These are phyloP conservation scores for Austrofundulus limnaeus DNA, from an alignment of 2,113 vertebrate genomes.

Conservation along the genomic window DNA sequence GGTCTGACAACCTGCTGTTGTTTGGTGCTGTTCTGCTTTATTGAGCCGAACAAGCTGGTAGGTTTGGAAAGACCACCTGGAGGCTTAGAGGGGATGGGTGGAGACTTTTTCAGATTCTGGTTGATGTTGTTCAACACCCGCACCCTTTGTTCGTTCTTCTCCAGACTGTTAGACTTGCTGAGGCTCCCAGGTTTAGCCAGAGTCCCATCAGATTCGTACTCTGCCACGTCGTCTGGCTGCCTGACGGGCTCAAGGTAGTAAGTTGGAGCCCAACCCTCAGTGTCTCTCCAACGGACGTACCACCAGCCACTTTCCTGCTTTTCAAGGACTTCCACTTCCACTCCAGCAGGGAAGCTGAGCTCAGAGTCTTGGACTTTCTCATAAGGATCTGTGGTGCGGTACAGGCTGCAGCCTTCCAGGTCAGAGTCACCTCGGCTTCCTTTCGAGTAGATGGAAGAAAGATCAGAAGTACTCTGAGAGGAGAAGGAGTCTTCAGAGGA, in stretches of 20 bases:
- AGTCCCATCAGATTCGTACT: slow-evolving; percentile 79
- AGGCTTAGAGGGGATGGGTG: slow-evolving; percentile 95
- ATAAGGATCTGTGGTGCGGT: slow-evolving; percentile 89
- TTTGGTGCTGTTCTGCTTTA: slow-evolving; percentile 87
- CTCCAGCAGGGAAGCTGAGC: slow-evolving; percentile 92
- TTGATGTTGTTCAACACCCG: slow-evolving; percentile 95
- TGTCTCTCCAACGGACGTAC: slow-evolving; percentile 88
- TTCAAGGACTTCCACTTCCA: slow-evolving; percentile 92
- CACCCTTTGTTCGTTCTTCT: slow-evolving; percentile 94
- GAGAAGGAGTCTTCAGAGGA: slow-evolving; percentile 87
- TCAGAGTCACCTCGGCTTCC: slow-evolving; percentile 85
- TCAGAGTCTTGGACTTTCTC: slow-evolving; percentile 94
- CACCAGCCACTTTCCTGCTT: slow-evolving; percentile 97
- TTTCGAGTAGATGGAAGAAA: slow-evolving; percentile 83
- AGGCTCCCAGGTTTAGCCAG: slow-evolving; percentile 82
- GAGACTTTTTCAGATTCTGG: slow-evolving; percentile 85
- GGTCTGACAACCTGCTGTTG: slow-evolving; percentile 93
- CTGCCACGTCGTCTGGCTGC: slow-evolving; percentile 77
- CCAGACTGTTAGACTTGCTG: slow-evolving; percentile 94
- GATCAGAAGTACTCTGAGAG: slow-evolving; percentile 89
- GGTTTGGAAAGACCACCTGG: slow-evolving; percentile 90
- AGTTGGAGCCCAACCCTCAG: slow-evolving; percentile 95
- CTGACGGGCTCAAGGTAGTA: slow-evolving; percentile 87
- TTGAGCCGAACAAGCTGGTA: slow-evolving; percentile 69
- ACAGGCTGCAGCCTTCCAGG: slow-evolving; percentile 77